Percentiles rank a stretch among this genome's conserved stretches.
These are phyloP conservation scores for Pseudorasbora parva DNA, from an alignment of 2,113 vertebrate genomes.

Conservation along the genomic window DNA sequence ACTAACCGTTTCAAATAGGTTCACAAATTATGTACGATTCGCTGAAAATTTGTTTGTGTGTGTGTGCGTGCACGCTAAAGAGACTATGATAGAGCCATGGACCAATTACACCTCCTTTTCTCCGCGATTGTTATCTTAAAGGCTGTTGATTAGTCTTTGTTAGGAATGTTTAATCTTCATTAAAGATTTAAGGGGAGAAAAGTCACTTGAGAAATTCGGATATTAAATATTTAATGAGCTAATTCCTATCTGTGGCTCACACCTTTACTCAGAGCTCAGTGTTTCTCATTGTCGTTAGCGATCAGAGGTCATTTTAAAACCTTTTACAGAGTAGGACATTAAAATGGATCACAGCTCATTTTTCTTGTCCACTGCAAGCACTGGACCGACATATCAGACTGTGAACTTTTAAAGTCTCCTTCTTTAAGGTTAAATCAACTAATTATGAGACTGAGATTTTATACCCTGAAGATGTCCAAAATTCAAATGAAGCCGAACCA, in stretches of 20 bases:
- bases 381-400: slow-evolving; percentile 42
- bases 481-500: slow-evolving; percentile 6
- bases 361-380: slow-evolving; percentile 51
- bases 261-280: slow-evolving; percentile 63
- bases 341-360: slow-evolving; percentile 64
- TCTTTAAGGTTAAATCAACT: slow-evolving; percentile 50
- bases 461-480: slow-evolving; percentile 22
- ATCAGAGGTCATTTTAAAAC: slow-evolving; percentile 54
- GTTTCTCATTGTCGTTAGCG: slow-evolving; percentile 50
- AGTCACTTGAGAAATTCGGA: slow-evolving; percentile 64
- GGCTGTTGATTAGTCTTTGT: slow-evolving; percentile 73
- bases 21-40: slow-evolving; percentile 30
- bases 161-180: slow-evolving; percentile 73
- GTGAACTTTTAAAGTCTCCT: slow-evolving; percentile 47
- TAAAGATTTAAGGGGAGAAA: slow-evolving; percentile 73
- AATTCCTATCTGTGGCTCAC: slow-evolving; percentile 70
- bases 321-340: slow-evolving; percentile 54
- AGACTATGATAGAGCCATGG: slow-evolving; percentile 40
- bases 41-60: slow-evolving; percentile 27
- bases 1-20: not conserved
- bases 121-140: slow-evolving; percentile 62
- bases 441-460: slow-evolving; percentile 3
- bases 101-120: slow-evolving; percentile 54
- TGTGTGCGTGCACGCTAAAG: slow-evolving; percentile 28
- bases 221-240: slow-evolving; percentile 74